Evolutionary conservation across 2,113 vertebrate genomes (phyloP), one percentile per base, ranked within the genome.

Genomic region (Ciconia maguari): DNA sequence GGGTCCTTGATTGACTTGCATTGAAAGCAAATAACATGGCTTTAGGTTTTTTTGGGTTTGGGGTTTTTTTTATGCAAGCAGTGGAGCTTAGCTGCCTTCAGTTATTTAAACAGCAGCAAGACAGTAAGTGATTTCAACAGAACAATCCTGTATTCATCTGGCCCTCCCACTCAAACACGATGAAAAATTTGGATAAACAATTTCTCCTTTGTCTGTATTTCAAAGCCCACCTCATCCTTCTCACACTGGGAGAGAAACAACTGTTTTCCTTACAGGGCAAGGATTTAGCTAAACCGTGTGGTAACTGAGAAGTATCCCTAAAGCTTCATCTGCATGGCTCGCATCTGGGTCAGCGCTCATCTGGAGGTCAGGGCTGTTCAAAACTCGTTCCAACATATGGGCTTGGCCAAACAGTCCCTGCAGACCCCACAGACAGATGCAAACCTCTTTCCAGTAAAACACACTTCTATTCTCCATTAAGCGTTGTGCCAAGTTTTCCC

Each of bases 121-220:
- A 49, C 32, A 61, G 51, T 19, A 64, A 87, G 61, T 21, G 71
- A 80, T 79, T 65, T 85, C 64, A 88, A 30, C 20, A 46, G 41
- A 94, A 94, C 84, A 94, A 64, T 62, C 72, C 70, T 9, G 25
- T 65, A 85, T 93, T 97, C 93, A 95, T 89, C 58, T 34, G 34
- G 44, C 62, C 71, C 70, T 79, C 95, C 95, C 66, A 95, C 93
- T 93, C 51, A 46, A 91, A 93, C 41, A 46, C 0, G 0, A 91
- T 19, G 57, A 94, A 96, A 93, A 87, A 76, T 74, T 30, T 58
- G 70, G 42, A 80, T 78, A 90, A 85, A 95, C 95, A 96, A 94
- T 36, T 85, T 92, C 88, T 90, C 42, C 68, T 90, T 95, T 97
- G 91, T 96, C 62, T 48, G 29, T 42, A 30, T 72, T 91, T 87